Conservation (phyloP, 2,797 vertebrate genomes). For the Anableps anableps region DNA sequence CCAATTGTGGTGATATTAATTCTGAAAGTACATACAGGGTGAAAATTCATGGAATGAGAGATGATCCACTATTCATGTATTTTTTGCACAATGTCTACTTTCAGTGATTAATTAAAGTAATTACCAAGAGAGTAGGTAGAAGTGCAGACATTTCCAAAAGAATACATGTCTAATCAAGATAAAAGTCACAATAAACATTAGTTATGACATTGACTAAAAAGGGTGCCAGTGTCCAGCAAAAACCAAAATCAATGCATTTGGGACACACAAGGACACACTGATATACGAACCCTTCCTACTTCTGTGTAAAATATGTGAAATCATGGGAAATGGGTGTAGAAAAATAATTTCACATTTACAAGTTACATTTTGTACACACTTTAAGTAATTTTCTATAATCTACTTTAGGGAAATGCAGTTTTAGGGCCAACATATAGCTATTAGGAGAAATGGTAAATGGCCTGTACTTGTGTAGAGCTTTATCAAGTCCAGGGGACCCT, state of each 20-base stretch:
- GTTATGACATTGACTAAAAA: conserved; percentile 35
- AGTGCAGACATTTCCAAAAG: conserved; percentile 42
- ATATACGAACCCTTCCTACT: conserved; percentile 24
- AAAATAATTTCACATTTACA: conserved; percentile 7
- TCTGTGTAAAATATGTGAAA: neutral
- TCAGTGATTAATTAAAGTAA: conserved; percentile 64
- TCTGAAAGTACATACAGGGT: conserved; percentile 43
- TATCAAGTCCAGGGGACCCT: no score
- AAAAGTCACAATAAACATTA: conserved; percentile 61
- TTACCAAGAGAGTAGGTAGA: conserved; percentile 47
- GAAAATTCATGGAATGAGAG: conserved; percentile 58
- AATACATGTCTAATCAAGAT: conserved; percentile 50
- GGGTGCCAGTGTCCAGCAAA: conserved; percentile 26
- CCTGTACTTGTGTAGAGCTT: no score
- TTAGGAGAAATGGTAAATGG: no score
- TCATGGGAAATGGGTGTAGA: neutral
- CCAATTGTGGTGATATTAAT: conserved; percentile 51
- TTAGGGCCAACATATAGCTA: neutral
- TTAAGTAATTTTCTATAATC: neutral
- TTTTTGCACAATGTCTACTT: conserved; percentile 47
- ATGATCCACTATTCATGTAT: conserved; percentile 61
- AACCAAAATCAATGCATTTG: conserved; percentile 37
- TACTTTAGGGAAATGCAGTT: neutral
- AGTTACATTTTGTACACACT: conserved; percentile 2
- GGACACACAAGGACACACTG: conserved; percentile 39